Conservation (phyloP, 2,888 invertebrate species). For the Hartigia nigra region DNA sequence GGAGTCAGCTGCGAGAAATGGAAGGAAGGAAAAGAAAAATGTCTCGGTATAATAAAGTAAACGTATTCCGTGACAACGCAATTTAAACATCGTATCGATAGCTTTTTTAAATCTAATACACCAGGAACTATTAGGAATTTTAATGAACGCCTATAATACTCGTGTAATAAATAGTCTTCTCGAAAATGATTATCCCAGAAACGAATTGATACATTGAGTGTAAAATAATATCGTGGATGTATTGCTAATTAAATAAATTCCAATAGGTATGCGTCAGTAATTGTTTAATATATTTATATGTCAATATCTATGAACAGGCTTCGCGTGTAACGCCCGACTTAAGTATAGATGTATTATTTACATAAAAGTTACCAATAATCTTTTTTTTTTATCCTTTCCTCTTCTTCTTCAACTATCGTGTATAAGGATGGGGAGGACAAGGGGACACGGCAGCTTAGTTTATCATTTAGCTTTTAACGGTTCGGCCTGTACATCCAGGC, state of each 20-base stretch:
- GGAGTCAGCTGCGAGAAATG: too few species aligned
- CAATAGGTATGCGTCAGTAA: neutral
- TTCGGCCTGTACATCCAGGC: constrained; percentile 1
- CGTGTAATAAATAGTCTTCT: too few species aligned
- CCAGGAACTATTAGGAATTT: neutral
- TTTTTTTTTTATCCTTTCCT: neutral
- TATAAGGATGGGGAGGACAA: neutral
- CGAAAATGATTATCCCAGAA: too few species aligned
- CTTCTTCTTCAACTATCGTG: neutral
- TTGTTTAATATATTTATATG: constrained; percentile 9
- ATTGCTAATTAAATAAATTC: neutral
- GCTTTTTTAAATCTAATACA: neutral
- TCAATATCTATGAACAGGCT: constrained; percentile 1
- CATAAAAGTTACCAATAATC: constrained; percentile 5
- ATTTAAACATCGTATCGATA: too few species aligned
- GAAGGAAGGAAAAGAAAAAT: too few species aligned
- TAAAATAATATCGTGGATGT: neutral
- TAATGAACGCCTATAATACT: neutral
- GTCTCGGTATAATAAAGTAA: too few species aligned
- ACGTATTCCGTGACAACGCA: too few species aligned
- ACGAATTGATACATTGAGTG: neutral
- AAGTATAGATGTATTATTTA: constrained; percentile 9
- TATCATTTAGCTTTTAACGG: neutral
- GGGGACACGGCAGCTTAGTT: constrained; percentile 3
- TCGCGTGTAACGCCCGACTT: neutral